Base-by-base conservation (phyloP, 2,888 invertebrate species). In the Geophilus truncorum region DNA sequence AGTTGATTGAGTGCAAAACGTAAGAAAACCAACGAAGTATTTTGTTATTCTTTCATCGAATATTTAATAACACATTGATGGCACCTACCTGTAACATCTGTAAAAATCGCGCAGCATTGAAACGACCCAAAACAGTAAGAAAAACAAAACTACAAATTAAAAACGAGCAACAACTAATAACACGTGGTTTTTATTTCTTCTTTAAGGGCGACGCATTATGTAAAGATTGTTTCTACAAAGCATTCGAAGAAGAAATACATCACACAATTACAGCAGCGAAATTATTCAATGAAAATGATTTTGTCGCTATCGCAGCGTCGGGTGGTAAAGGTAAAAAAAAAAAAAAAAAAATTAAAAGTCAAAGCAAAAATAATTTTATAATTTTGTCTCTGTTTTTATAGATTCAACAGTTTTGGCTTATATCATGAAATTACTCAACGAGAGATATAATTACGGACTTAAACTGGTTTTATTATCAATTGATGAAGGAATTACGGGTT, bases 341-440 rank as follows among this genome's bases (percentile, higher is more conserved):
- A 1, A 78, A 45, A 36, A 45, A 10, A 45, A 40, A 45, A 78
- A 45, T 40, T n/a, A n/a, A n/a, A n/a, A n/a, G n/a, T n/a, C n/a
- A n/a, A n/a, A n/a, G n/a, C n/a, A 21, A 18, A 10, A 45, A 45
- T 7, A 78, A 45, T 10, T 10, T 10, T 4, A 34, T 4, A 4
- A 32, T 9, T 15, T 77, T 12, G n/a, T 77, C n/a, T 32, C 4
- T 15, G 30, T 15, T 6, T 40, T 80, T 40, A 1, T n/a, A 82
- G 99, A 99, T 87, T 99, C 98, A 0, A 99, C 99, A 1, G 99
- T 99, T 18, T 89, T 99, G 80, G 98, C 98, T 0, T 94, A 97
- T 86, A 92, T 97, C 30, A 87, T 99, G 85, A 97, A 98, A 88
- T 89, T 93, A 1, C 89, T 99, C 12, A 99, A 99, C 87, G 92